These are phyloP conservation scores for Euwallacea similis DNA, from an alignment of 1,140 invertebrate species.

Conservation along the genomic window DNA sequence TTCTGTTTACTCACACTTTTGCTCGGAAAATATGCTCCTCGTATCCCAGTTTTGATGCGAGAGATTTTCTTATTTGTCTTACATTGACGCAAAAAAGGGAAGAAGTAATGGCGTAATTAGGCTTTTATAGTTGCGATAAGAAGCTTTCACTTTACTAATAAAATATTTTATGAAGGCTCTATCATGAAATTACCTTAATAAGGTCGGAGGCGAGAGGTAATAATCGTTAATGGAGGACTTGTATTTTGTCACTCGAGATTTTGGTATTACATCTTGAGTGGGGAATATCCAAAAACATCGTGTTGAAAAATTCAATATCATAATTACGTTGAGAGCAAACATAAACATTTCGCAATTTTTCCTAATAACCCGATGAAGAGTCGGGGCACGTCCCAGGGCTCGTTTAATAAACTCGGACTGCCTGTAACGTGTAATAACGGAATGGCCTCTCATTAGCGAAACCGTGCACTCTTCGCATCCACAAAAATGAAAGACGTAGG, in stretches of 20 bases:
- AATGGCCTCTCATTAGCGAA: slow-evolving; percentile 30
- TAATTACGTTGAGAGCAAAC: slow-evolving; percentile 4
- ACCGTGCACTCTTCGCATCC: slow-evolving; percentile 17
- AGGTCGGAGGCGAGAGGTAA: slow-evolving; percentile 1
- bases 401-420: slow-evolving; percentile 25
- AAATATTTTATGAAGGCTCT: slow-evolving; percentile 2
- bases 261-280: too few relatives aligned
- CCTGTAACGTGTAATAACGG: slow-evolving; percentile 22
- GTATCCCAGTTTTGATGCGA: too few relatives aligned
- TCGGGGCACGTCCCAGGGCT: slow-evolving; percentile 13
- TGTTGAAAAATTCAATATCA: neutral
- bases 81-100: neutral
- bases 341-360: slow-evolving; percentile 16
- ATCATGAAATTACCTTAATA: slow-evolving; percentile 1
- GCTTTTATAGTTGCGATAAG: slow-evolving; percentile 4
- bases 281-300: too few relatives aligned
- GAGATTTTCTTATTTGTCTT: neutral
- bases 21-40: neutral
- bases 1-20: slow-evolving; percentile 22
- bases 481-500: slow-evolving; percentile 24
- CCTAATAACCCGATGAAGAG: slow-evolving; percentile 7
- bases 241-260: neutral
- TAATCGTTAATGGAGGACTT: neutral
- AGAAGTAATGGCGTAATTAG: neutral
- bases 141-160: slow-evolving; percentile 4